Evolutionary conservation across 2,888 invertebrate genomes (phyloP), one percentile per base, ranked within the genome.

Genomic region (Caenorhabditis becei): DNA sequence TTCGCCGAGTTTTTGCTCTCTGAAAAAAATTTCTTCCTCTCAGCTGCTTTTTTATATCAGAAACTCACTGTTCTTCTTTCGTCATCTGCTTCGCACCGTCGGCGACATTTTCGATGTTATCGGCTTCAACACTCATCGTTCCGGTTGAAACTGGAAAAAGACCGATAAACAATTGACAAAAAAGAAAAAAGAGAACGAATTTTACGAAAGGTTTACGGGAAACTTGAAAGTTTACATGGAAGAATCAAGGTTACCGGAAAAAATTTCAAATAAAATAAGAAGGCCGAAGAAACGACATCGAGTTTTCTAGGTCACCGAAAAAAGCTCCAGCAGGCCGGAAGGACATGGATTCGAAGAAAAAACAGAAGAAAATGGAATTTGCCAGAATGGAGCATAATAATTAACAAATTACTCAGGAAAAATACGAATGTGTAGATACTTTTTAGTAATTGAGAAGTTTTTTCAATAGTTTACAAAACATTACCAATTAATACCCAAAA

Each of bases 1-100:
- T 14, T 77, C 77, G 23, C 20, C 18, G 16, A 69, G 56, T 16
- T 54, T 44, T 8, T 49, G n/a, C 26, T 77, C 62, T 28, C 77
- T 77, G 56, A 47, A 67, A 35, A 20, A 24, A 49, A 23, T 51
- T 8, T 65, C 65, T 74, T 58, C 4, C 66, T 11, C 18, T 63
- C 65, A 41, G 14, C 2, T 41, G 41, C n/a, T 14, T 11, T 1
- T 41, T 37, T 20, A 44, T 0, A 16, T 53, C 35, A 23, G 44
- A 35, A 20, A 28, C 47, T 41, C n/a, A 24, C 23, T 63, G 32
- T 56, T 47, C 47, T 32, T 63, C 41, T 26, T 20, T 16, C 0
- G 10, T 28, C 8, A 28, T 28, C 18, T 32, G 32, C n/a, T 2
- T 28, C 3, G 32, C 10, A n/a, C 20, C 47, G 5, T 24, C 14